Base-by-base conservation (phyloP, 2,888 invertebrate species). In the Lypha dubia region DNA sequence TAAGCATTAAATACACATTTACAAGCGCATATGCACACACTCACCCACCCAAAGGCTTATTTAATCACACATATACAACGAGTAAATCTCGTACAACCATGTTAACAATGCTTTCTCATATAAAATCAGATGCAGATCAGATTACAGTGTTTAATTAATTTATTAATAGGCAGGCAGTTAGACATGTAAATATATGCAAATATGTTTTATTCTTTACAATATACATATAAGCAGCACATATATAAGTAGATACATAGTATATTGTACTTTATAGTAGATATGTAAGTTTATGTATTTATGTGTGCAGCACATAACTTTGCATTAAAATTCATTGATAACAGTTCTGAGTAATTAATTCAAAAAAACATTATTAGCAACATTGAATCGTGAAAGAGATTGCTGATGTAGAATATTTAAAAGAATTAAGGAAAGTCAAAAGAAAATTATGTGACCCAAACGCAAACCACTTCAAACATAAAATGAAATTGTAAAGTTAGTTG, bases 61-160 rank as follows among this genome's bases (percentile, higher is more conserved):
- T n/a, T 38, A 51, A 51, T 56, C 22, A 65, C 35, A 38, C 58
- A 75, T 22, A 8, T 28, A 3, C 41, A 1, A 3, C 41, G 2
- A 9, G 32, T 22, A 17, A 2, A n/a, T 6, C 11, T 17, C 8
- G 6, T 38, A 35, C 56, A 15, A 35, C 35, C 46, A 56, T 79
- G 32, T 71, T 63, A 44, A 35, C 70, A 79, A 71, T 60, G 11
- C 20, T 68, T 28, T 68, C 58, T 58, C 8, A 58, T 41, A 51
- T 41, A 77, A 58, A 76, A 46, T 67, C 46, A 49, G 49, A 68
- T 51, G 35, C 28, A 49, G 38, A 68, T 60, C 67, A 68, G 38
- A 77, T 68, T 77, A 13, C 17, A 49, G 60, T 77, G 76, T 68
- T 77, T 77, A 49, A 77, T 38, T 77, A 77, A 77, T 68, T 77